These are phyloP conservation scores for Pseudorasbora parva DNA, from an alignment of 2,113 vertebrate genomes.

Conservation along the genomic window DNA sequence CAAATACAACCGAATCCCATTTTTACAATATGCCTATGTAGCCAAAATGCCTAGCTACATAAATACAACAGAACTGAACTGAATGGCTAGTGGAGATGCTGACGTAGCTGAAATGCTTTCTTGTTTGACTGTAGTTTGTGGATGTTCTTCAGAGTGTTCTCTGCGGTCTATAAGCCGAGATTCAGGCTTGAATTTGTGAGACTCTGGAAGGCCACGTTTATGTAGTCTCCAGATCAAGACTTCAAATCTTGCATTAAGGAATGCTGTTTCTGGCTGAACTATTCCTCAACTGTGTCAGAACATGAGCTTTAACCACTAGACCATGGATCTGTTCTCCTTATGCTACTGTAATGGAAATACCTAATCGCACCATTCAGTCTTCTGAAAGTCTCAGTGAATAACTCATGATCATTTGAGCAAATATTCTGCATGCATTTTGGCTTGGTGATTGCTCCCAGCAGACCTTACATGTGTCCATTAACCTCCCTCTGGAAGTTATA, in stretches of 20 bases:
- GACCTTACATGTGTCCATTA: not conserved
- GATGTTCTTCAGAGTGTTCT: not conserved
- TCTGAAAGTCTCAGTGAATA: not conserved
- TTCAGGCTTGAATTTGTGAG: not conserved
- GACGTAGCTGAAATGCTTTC: not conserved
- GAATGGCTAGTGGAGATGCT: not conserved
- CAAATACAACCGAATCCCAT: not conserved
- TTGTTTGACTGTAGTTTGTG: not conserved
- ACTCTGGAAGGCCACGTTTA: not conserved
- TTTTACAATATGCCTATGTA: conserved; percentile 5
- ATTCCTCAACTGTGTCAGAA: not conserved
- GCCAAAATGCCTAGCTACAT: not conserved
- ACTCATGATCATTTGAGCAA: not conserved
- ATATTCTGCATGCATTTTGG: not conserved
- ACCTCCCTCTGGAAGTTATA: not conserved
- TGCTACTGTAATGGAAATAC: not conserved
- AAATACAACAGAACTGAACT: conserved; percentile 2
- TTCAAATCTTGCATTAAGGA: not conserved
- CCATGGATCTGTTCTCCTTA: not conserved
- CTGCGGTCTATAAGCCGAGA: not conserved
- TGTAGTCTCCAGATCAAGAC: not conserved
- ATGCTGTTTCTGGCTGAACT: not conserved
- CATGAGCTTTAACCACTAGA: not conserved
- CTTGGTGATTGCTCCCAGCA: not conserved
- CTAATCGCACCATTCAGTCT: not conserved